A percentile compares a stretch with the other conserved stretches of the same genome.
Conservation (phyloP, 2,888 invertebrate species). For the Microctonus brassicae region DNA sequence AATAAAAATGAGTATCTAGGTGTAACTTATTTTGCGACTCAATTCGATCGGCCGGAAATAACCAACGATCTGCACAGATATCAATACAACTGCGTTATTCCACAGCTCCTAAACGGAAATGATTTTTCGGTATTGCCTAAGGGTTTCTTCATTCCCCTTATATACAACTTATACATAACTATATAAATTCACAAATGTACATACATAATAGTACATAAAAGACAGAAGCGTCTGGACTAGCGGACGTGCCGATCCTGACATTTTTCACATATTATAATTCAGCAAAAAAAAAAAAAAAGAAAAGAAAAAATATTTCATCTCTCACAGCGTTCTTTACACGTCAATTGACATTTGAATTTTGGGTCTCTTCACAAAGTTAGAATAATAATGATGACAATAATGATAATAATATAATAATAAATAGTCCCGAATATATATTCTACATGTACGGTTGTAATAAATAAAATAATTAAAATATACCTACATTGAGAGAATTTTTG, state of each 20-base stretch:
- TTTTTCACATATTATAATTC: slow-evolving; percentile 17
- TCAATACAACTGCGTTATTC: not conserved
- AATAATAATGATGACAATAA: not conserved
- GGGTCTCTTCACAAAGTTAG: slow-evolving; percentile 2
- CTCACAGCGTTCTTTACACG: slow-evolving; percentile 5
- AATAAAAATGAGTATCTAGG: not conserved
- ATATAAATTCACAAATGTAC: not conserved
- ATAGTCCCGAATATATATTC: not conserved
- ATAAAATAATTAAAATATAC: too few relatives aligned
- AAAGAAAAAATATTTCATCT: not conserved
- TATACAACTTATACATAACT: not conserved
- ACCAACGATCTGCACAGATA: slow-evolving; percentile 24
- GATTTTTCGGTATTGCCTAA: slow-evolving; percentile 37
- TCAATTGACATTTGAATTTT: slow-evolving; percentile 18
- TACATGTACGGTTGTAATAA: too few relatives aligned
- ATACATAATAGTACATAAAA: not conserved
- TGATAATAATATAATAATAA: too few relatives aligned
- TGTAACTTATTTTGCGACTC: slow-evolving; percentile 20
- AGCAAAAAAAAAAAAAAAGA: slow-evolving; percentile 4
- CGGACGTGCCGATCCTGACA: slow-evolving; percentile 4
- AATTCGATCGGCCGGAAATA: slow-evolving; percentile 41
- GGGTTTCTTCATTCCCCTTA: slow-evolving; percentile 4
- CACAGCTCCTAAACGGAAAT: slow-evolving; percentile 35
- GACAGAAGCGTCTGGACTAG: not conserved
- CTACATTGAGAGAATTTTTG: too few relatives aligned